Percentiles rank a stretch among this genome's conserved stretches.
Conservation (phyloP, 2,888 invertebrate species). For the Myopa testacea region DNA sequence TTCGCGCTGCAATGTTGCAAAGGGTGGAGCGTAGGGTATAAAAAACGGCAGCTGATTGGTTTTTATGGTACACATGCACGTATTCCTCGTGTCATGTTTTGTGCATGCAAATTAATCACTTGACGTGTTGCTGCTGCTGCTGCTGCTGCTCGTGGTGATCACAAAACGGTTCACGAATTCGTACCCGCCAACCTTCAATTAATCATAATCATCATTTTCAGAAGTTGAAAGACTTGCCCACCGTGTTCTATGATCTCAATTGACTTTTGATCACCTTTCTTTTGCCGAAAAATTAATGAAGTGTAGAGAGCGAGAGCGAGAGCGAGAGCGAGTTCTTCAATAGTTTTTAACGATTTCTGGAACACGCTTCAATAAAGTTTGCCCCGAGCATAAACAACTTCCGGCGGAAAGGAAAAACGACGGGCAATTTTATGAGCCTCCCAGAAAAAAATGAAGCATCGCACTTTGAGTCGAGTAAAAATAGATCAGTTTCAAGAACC, state of each 20-base stretch:
- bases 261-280: not conserved
- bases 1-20: not conserved
- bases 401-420: not conserved
- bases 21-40: not conserved
- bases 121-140: not conserved
- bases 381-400: not conserved
- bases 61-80: not conserved
- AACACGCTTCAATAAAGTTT: not conserved
- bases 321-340: not conserved
- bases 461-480: not conserved
- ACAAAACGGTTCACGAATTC: not conserved
- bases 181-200: not conserved
- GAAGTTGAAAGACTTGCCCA: not conserved
- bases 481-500: too few relatives aligned
- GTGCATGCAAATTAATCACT: slow-evolving; percentile 2
- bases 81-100: not conserved
- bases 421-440: not conserved
- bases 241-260: not conserved
- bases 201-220: not conserved
- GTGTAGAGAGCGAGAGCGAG: not conserved
- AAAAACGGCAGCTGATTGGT: not conserved
- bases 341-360: not conserved
- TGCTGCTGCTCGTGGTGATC: not conserved
- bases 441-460: not conserved
- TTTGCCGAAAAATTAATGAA: not conserved